A percentile compares a stretch with the other conserved stretches of the same genome.
Evolutionary conservation across 2,113 vertebrate genomes (phyloP).

Genomic region (Callipepla californica): DNA sequence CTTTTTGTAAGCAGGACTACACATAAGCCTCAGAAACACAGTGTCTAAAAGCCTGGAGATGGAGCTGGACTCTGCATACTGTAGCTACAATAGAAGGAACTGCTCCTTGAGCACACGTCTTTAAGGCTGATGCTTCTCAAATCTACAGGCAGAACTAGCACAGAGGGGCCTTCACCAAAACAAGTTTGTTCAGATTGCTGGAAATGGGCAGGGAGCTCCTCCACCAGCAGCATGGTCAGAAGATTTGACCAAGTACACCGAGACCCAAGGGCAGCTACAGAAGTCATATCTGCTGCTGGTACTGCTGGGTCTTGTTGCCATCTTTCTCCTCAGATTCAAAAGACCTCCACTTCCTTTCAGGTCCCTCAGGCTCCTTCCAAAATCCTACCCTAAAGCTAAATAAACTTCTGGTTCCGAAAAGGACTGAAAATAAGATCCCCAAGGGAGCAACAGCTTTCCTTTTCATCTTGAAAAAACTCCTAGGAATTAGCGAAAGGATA

Average conservation of each 20-base stretch:
- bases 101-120: not conserved
- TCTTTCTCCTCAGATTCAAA: not conserved
- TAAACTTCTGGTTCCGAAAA: not conserved
- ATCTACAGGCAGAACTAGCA: not conserved
- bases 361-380: not conserved
- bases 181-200: not conserved
- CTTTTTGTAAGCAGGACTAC: not conserved
- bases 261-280: not conserved
- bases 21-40: not conserved
- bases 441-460: not conserved
- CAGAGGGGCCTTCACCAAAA: not conserved
- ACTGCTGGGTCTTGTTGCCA: not conserved
- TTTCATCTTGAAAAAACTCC: not conserved
- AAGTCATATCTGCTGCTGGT: not conserved
- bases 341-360: not conserved
- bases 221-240: not conserved
- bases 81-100: not conserved
- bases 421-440: not conserved
- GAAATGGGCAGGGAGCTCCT: not conserved
- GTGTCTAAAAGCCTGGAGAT: not conserved
- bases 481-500: not conserved
- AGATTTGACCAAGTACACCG: accelerated
- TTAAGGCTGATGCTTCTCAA: not conserved
- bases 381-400: not conserved
- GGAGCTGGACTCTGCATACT: not conserved